Evolutionary conservation across 2,797 vertebrate genomes (phyloP).

Genomic region (Tragopan temminckii): DNA sequence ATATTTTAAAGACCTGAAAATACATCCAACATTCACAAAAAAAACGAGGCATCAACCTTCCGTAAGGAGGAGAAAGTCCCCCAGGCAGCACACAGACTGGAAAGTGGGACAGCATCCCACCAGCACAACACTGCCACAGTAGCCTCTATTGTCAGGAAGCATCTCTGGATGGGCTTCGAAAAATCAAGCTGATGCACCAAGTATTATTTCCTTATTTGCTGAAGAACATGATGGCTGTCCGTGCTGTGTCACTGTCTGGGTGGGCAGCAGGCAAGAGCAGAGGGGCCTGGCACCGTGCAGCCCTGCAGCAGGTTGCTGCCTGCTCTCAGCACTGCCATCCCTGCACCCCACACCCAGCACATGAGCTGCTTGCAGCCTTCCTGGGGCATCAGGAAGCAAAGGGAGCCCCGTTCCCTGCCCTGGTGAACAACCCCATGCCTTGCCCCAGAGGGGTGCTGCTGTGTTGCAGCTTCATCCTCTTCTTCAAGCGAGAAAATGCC

Average conservation of each 20-base stretch:
- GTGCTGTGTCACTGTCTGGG: accelerated
- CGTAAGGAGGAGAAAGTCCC: background rate
- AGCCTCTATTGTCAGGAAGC: background rate
- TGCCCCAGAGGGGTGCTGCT: background rate
- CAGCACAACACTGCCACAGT: accelerated
- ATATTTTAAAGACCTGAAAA: background rate
- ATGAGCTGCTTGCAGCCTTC: background rate
- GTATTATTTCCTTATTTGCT: background rate
- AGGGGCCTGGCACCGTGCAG: too few relatives aligned
- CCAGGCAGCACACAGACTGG: background rate
- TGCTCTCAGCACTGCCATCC: background rate
- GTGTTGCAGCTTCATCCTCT: background rate
- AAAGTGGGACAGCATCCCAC: background rate
- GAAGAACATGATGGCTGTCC: background rate
- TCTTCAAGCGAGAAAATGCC: background rate
- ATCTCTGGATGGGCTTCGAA: background rate
- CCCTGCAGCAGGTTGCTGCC: too few relatives aligned
- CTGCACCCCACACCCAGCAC: background rate
- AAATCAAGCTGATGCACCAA: background rate
- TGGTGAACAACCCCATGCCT: background rate
- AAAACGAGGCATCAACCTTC: background rate
- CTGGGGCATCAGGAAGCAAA: background rate
- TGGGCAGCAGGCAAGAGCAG: background rate
- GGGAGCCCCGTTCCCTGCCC: accelerated
- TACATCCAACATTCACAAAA: background rate